A percentile compares a stretch with the other conserved stretches of the same genome.
Evolutionary conservation across 2,113 vertebrate genomes (phyloP).

Genomic region (Malaclemys terrapin): DNA sequence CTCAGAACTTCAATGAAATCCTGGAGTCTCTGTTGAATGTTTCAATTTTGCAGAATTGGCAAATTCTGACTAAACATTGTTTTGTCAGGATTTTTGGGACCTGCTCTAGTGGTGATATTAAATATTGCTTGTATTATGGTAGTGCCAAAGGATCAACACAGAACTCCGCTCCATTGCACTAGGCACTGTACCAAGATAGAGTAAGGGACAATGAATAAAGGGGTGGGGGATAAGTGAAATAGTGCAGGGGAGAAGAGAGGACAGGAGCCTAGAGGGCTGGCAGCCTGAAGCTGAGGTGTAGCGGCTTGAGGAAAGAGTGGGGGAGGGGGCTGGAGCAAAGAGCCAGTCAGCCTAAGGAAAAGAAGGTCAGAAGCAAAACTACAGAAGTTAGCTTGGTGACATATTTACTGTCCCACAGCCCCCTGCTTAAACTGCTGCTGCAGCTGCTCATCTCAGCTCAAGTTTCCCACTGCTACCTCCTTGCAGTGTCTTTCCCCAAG

Average conservation of each 20-base stretch:
- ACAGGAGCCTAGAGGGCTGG: neutral
- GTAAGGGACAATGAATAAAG: neutral
- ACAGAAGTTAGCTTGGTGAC: neutral
- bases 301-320: neutral
- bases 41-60: neutral
- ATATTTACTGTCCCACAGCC: neutral
- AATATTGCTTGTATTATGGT: neutral
- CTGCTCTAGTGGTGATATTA: neutral
- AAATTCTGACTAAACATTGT: neutral
- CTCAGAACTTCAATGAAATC: neutral
- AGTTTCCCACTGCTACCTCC: neutral
- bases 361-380: neutral
- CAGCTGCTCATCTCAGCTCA: neutral
- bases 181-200: neutral
- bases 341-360: neutral
- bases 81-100: neutral
- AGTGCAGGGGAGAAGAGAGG: neutral
- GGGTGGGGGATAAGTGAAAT: neutral
- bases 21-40: neutral
- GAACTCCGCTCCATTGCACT: neutral
- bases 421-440: neutral
- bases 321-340: neutral
- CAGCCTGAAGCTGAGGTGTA: neutral
- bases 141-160: neutral
- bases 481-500: neutral